Evolutionary conservation across 2,797 vertebrate species (phyloP).

Genomic region (Squalus acanthias): DNA sequence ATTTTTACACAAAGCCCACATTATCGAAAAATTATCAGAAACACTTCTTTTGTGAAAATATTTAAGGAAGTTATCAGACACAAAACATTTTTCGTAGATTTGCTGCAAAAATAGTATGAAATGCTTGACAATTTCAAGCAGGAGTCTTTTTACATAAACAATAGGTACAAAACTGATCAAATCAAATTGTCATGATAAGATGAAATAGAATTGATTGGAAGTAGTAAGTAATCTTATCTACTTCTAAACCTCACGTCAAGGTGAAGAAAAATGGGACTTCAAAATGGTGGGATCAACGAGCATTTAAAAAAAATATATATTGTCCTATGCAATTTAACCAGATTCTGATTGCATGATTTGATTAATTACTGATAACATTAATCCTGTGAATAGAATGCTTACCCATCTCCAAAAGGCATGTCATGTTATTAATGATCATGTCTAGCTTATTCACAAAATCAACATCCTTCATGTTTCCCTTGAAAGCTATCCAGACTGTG

Average conservation of each 20-base stretch:
- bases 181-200: background rate
- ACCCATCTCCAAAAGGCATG: constrained; percentile 83
- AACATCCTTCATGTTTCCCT: constrained; percentile 84
- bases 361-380: background rate
- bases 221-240: background rate
- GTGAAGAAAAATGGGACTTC: background rate
- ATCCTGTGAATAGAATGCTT: constrained; percentile 45
- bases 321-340: background rate
- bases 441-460: constrained; percentile 85
- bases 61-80: too few relatives aligned
- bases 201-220: background rate
- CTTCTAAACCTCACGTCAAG: background rate
- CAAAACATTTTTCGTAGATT: too few relatives aligned
- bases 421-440: constrained; percentile 74
- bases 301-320: background rate
- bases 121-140: too few relatives aligned
- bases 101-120: too few relatives aligned
- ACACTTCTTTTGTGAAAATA: too few relatives aligned
- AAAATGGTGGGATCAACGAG: background rate
- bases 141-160: too few relatives aligned
- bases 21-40: too few relatives aligned
- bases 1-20: background rate
- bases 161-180: too few relatives aligned
- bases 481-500: constrained; percentile 86
- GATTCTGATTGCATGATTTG: background rate